Base-by-base conservation (phyloP, 2,888 invertebrate species). In the Drosophila tripunctata region DNA sequence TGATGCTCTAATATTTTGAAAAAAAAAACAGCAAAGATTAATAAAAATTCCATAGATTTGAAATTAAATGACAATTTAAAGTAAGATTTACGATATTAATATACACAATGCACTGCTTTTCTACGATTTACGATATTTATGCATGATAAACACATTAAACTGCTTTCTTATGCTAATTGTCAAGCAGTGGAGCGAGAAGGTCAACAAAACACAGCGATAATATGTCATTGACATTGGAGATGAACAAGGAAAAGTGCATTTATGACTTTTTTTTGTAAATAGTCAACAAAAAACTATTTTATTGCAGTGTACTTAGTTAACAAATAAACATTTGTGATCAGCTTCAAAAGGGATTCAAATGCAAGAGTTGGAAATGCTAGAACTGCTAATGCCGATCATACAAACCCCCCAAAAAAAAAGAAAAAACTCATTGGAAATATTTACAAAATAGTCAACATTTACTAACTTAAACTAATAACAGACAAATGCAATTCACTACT, bases 381-480 rank as follows among this genome's bases (percentile, higher is more conserved):
- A 36, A 38, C 19, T 38, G 4, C 22, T 22, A n/a, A 3, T 3
- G 4, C 10, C 12, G 14, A 33, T 33, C 14, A 33, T 7, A 22
- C 22, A 14, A 5, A 33, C 7, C n/a, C 7, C 3, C 7, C 7
- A 43, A 24, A 7, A 15, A 21, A 43, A 35, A 40, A 7, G 19
- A 41, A 47, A 4, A 10, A 44, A 44, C n/a, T n/a, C n/a, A n/a
- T n/a, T n/a, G 21, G 12, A 3, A 17, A 19, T 1, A 15, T 14
- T 64, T 40, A 17, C 38, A 36, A 33, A 64, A 43, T 52, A 60
- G 31, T 33, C 38, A 36, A 31, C 44, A 73, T 77, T 77, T 66
- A 72, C 55, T 72, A 72, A 52, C 45, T 77, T 56, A 72, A 72
- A 10, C 47, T 71, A 51, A 45, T 33, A 48, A 47, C 33, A 52